These are phyloP conservation scores for Ara ararauna DNA, from an alignment of 2,797 vertebrate genomes.

Conservation along the genomic window DNA sequence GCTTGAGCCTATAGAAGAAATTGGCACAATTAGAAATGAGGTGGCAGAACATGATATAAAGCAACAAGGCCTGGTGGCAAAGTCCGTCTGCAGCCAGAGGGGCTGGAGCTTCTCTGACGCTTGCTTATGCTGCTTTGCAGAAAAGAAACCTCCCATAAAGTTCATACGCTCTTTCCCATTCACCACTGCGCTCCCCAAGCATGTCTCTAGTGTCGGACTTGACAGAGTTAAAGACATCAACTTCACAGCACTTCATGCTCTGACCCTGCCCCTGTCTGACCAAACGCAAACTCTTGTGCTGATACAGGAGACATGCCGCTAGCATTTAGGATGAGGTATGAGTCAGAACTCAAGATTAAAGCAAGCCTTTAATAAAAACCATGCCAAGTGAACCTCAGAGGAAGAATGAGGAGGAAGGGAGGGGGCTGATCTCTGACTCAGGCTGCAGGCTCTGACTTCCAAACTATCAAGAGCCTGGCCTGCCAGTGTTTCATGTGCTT, in stretches of 20 bases:
- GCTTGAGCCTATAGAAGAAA: not conserved
- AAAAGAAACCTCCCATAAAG: not conserved
- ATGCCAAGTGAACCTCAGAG: not conserved
- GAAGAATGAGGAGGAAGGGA: not conserved
- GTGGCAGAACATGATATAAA: not conserved
- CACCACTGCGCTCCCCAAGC: accelerated
- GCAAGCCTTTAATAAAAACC: not conserved
- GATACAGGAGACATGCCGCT: not conserved
- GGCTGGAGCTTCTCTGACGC: not conserved
- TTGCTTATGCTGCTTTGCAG: not conserved
- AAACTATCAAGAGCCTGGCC: not conserved
- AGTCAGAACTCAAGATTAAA: not conserved
- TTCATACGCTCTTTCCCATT: not conserved
- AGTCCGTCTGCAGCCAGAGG: not conserved
- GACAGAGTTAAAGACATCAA: not conserved
- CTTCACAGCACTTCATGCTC: not conserved
- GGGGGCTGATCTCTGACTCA: too few relatives aligned
- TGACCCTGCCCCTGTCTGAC: not conserved
- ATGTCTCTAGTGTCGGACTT: not conserved
- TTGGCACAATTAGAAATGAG: not conserved
- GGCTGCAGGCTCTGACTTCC: not conserved
- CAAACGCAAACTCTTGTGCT: not conserved
- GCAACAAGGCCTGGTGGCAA: accelerated
- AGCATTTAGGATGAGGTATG: not conserved
- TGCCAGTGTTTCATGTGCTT: accelerated